A percentile compares a stretch with the other conserved stretches of the same genome.
phyloP scores from a whole-genome alignment of 2,888 invertebrate genomes.

The Archips crataeganus region DNA sequence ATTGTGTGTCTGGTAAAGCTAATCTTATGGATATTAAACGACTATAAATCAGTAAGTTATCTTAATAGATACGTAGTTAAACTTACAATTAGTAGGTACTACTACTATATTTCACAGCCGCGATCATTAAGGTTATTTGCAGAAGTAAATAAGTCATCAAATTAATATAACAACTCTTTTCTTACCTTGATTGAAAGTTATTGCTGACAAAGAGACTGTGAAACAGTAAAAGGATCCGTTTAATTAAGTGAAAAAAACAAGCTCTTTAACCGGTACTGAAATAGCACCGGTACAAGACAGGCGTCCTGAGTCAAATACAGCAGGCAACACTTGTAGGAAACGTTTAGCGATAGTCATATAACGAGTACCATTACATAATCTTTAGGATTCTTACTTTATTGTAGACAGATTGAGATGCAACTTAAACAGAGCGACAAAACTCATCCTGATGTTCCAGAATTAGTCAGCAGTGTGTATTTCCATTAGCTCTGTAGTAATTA shows the following conservation, averaged over 20 bases:
- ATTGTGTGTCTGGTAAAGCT: too few relatives aligned
- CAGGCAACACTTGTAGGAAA: too few relatives aligned
- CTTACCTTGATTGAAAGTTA: slow-evolving; percentile 26
- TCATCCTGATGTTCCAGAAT: slow-evolving; percentile 52
- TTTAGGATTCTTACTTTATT: too few relatives aligned
- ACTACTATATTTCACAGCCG: not conserved
- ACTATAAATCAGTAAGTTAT: not conserved
- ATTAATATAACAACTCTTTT: slow-evolving; percentile 8
- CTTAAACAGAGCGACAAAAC: slow-evolving; percentile 46
- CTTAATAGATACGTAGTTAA: not conserved
- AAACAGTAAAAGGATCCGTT: slow-evolving; percentile 58
- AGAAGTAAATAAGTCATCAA: not conserved
- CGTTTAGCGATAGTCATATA: too few relatives aligned
- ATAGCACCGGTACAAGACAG: slow-evolving; percentile 47
- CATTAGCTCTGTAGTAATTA: slow-evolving; percentile 73
- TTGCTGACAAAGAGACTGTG: slow-evolving; percentile 53
- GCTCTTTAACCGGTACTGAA: slow-evolving; percentile 52
- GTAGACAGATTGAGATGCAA: not conserved
- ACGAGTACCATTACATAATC: too few relatives aligned
- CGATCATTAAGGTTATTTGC: not conserved
- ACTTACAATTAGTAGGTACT: not conserved
- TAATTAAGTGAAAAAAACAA: slow-evolving; percentile 65
- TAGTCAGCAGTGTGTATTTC: slow-evolving; percentile 65
- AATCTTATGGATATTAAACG: too few relatives aligned
- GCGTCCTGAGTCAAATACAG: not conserved